Evolutionary conservation across 2,113 vertebrate genomes (phyloP).

Genomic region (Bubo blakistoni): DNA sequence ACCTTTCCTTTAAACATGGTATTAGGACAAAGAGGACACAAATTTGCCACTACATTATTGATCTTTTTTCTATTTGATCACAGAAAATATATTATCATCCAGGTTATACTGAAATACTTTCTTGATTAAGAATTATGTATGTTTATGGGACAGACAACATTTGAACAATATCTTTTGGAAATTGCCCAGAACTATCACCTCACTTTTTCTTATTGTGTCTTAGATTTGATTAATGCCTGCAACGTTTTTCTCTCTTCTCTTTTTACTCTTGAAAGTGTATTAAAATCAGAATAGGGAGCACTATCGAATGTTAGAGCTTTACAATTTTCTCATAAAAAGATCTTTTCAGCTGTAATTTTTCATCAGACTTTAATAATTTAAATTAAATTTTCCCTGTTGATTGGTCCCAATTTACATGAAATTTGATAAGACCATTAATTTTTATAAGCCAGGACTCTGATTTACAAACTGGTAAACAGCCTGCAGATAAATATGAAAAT

Average conservation of each 20-base stretch:
- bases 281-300: background rate
- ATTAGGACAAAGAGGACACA: background rate
- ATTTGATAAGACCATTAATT: background rate
- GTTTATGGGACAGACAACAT: background rate
- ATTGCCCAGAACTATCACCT: background rate
- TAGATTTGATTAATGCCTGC: background rate
- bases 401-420: background rate
- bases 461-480: background rate
- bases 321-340: background rate
- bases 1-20: background rate
- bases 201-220: background rate
- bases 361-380: background rate
- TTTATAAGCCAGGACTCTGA: background rate
- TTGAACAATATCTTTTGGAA: background rate
- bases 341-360: background rate
- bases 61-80: background rate
- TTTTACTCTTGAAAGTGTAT: background rate
- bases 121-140: accelerated
- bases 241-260: background rate
- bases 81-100: background rate
- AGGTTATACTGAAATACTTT: background rate
- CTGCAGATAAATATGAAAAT: background rate
- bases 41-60: background rate
- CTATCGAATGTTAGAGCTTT: background rate
- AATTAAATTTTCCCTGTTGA: background rate